Conservation (phyloP, 64 coral and sea anemone species). For the Pocillopora damicornis region DNA sequence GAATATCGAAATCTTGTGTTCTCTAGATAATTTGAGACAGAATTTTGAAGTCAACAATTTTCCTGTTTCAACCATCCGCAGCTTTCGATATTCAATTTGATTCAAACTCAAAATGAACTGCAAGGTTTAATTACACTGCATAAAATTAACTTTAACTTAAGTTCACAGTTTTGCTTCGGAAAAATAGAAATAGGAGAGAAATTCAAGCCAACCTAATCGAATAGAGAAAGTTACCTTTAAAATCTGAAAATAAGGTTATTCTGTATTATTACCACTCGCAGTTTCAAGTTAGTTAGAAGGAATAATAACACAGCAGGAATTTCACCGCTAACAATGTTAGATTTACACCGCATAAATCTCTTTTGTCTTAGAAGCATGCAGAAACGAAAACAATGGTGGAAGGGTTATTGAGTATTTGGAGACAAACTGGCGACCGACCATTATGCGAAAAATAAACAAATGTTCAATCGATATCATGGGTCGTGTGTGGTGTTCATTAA, state of each 20-base stretch:
- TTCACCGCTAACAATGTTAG: conserved; percentile 3
- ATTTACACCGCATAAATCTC: background rate
- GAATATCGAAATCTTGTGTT: background rate
- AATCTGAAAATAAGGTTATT: background rate
- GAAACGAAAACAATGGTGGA: conserved; percentile 25
- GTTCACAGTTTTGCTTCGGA: background rate
- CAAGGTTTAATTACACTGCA: background rate
- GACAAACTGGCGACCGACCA: conserved; percentile 29
- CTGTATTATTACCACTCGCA: background rate
- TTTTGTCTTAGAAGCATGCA: background rate
- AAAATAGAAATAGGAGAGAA: background rate
- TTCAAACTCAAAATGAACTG: no score
- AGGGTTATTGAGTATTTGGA: conserved; percentile 36
- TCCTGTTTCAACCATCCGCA: no score
- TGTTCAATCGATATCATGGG: background rate
- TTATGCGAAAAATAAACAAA: conserved; percentile 34
- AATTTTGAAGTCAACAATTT: no score
- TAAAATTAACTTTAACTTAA: background rate
- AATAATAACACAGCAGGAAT: conserved; percentile 2
- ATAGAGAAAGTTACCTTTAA: background rate
- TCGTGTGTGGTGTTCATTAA: background rate
- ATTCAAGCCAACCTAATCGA: background rate
- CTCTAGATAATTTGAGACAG: no score
- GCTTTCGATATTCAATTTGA: no score
- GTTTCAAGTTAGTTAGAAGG: conserved; percentile 16